phyloP scores from a whole-genome alignment of 1,140 invertebrate genomes.

The Scaptomyza graminum region DNA sequence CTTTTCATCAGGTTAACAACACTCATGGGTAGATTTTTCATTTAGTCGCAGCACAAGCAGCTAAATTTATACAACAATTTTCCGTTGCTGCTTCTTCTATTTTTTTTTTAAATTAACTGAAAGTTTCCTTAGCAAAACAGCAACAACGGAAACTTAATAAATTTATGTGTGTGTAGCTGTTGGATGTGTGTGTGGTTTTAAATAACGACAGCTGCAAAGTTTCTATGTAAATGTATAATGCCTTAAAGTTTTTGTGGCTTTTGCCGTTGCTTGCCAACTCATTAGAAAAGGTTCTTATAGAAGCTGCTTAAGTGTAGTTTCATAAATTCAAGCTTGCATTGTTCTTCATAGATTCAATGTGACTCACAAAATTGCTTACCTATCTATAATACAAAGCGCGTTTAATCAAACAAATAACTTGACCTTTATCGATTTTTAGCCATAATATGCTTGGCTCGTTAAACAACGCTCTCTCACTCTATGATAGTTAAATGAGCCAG shows the following conservation, averaged over 20 bases:
- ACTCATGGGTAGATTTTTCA: constrained; percentile 81
- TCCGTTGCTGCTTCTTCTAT: constrained; percentile 8
- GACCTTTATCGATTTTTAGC: background rate
- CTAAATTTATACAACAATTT: constrained; percentile 72
- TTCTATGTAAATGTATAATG: constrained; percentile 51
- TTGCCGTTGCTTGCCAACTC: constrained; percentile 40
- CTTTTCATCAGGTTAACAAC: constrained; percentile 82
- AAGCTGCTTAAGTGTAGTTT: constrained; percentile 18
- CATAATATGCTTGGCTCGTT: constrained; percentile 3
- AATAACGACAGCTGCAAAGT: constrained; percentile 26
- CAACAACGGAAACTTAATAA: constrained; percentile 43
- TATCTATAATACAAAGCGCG: background rate
- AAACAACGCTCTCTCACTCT: background rate
- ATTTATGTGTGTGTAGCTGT: constrained; percentile 24
- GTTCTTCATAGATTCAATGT: background rate
- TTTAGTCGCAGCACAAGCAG: constrained; percentile 64
- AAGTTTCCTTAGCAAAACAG: constrained; percentile 58
- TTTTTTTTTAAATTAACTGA: constrained; percentile 74
- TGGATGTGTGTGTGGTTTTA: constrained; percentile 20
- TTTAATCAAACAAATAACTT: constrained; percentile 22
- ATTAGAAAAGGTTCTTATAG: constrained; percentile 40
- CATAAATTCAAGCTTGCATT: background rate
- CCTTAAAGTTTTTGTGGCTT: constrained; percentile 65
- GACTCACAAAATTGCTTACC: background rate
- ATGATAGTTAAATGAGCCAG: constrained; percentile 12